These are phyloP conservation scores for Stegodyphus mimosarum DNA, from an alignment of 1,140 invertebrate genomes.

Conservation along the genomic window DNA sequence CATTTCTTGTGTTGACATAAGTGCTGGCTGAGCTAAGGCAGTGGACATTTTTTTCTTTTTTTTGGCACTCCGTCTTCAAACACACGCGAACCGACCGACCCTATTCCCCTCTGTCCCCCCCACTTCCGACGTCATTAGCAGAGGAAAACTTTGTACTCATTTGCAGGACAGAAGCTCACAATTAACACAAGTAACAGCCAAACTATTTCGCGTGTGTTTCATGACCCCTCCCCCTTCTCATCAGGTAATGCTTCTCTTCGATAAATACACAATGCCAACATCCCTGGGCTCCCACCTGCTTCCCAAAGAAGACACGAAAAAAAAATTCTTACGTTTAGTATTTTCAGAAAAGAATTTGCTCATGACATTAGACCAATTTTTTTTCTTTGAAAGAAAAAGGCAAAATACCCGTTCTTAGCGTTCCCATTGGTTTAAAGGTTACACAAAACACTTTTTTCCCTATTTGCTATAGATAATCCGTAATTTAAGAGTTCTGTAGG, in stretches of 20 bases:
- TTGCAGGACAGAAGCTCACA: slow-evolving; percentile 56
- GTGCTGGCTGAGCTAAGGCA: slow-evolving; percentile 53
- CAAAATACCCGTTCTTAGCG: slow-evolving; percentile 45
- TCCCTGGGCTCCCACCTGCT: slow-evolving; percentile 30
- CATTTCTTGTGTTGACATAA: slow-evolving; percentile 61
- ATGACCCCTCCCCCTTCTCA: background rate
- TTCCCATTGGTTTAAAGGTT: slow-evolving; percentile 58
- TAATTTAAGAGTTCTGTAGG: slow-evolving; percentile 15
- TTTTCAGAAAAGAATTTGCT: slow-evolving; percentile 50
- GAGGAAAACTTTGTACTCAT: slow-evolving; percentile 59
- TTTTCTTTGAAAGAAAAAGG: slow-evolving; percentile 12
- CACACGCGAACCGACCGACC: slow-evolving; percentile 52
- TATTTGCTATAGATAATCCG: slow-evolving; percentile 55
- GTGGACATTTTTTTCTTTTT: slow-evolving; percentile 54
- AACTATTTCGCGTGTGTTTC: slow-evolving; percentile 54
- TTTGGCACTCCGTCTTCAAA: slow-evolving; percentile 57
- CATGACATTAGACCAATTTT: slow-evolving; percentile 53
- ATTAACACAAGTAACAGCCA: slow-evolving; percentile 60
- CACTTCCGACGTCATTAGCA: slow-evolving; percentile 44
- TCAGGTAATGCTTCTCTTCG: slow-evolving; percentile 35
- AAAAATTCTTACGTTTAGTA: slow-evolving; percentile 22
- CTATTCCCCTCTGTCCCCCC: slow-evolving; percentile 2
- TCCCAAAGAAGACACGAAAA: slow-evolving; percentile 3
- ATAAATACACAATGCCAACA: slow-evolving; percentile 61
- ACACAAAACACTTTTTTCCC: slow-evolving; percentile 53